A percentile compares a stretch with the other conserved stretches of the same genome.
Conservation (phyloP, 2,797 vertebrate genomes). For the Saguinus oedipus region DNA sequence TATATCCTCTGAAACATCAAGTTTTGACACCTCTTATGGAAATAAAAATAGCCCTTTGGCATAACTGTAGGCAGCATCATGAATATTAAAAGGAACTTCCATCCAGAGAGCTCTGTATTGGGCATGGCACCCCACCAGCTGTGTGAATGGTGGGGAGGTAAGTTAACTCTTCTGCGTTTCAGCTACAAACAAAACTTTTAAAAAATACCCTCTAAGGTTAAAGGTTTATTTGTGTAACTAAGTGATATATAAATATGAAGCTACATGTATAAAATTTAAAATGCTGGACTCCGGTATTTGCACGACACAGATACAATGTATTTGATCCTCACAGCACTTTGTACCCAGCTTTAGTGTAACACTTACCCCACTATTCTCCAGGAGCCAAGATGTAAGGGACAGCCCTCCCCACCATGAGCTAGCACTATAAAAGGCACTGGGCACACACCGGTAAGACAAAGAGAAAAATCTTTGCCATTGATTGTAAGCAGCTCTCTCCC, state of each 20-base stretch:
- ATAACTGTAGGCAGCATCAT: neutral
- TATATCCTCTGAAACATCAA: neutral
- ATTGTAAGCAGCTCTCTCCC: neutral
- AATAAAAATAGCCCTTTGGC: neutral
- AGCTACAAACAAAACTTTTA: neutral
- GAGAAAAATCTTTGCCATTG: neutral
- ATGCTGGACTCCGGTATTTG: neutral
- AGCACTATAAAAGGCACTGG: neutral
- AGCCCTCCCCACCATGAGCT: neutral
- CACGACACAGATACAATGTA: neutral
- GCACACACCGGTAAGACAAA: neutral
- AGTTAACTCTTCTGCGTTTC: neutral
- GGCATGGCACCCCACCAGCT: neutral
- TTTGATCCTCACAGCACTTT: neutral
- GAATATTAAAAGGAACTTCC: neutral
- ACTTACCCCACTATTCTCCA: neutral
- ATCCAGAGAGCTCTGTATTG: neutral
- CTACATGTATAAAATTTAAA: neutral
- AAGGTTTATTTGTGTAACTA: neutral
- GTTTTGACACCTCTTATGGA: neutral
- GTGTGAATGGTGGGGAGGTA: neutral
- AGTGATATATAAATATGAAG: neutral
- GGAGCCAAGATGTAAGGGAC: neutral
- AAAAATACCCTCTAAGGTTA: neutral
- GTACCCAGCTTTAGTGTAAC: neutral